phyloP scores from a whole-genome alignment of 2,888 invertebrate species.

The Chrysopilus asiliformis region DNA sequence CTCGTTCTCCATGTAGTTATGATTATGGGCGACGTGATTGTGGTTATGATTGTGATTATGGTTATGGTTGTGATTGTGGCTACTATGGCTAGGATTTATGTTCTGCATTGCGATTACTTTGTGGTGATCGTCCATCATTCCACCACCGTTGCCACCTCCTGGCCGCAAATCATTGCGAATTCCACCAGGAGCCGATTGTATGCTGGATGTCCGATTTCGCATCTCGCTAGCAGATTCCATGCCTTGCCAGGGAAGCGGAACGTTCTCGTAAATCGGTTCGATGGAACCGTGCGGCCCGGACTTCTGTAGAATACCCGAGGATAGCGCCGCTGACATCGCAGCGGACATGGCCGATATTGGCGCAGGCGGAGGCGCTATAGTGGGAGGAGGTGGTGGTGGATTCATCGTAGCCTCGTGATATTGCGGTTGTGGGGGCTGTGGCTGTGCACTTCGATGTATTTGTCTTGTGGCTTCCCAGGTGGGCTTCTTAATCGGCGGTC shows the following conservation, averaged over 20 bases:
- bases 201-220: slow-evolving; percentile 45
- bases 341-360: slow-evolving; percentile 1
- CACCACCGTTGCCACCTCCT: too few species aligned
- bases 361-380: background rate
- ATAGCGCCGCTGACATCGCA: slow-evolving; percentile 19
- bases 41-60: too few species aligned
- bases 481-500: slow-evolving; percentile 12
- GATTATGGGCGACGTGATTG: too few species aligned
- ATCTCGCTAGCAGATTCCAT: slow-evolving; percentile 20
- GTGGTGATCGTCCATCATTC: too few species aligned
- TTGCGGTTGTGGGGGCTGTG: slow-evolving; percentile 16
- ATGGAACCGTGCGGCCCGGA: slow-evolving; percentile 40
- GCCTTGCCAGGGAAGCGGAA: slow-evolving; percentile 52
- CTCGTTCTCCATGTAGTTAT: too few species aligned
- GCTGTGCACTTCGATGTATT: too few species aligned
- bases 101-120: background rate
- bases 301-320: slow-evolving; percentile 25
- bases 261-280: slow-evolving; percentile 73
- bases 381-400: too few species aligned
- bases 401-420: slow-evolving; percentile 4
- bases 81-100: too few species aligned
- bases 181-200: slow-evolving; percentile 57
- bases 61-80: too few species aligned
- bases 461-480: too few species aligned
- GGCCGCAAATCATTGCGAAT: slow-evolving; percentile 31